Conservation (phyloP, 2,113 vertebrate genomes). For the Salvelinus namaycush region DNA sequence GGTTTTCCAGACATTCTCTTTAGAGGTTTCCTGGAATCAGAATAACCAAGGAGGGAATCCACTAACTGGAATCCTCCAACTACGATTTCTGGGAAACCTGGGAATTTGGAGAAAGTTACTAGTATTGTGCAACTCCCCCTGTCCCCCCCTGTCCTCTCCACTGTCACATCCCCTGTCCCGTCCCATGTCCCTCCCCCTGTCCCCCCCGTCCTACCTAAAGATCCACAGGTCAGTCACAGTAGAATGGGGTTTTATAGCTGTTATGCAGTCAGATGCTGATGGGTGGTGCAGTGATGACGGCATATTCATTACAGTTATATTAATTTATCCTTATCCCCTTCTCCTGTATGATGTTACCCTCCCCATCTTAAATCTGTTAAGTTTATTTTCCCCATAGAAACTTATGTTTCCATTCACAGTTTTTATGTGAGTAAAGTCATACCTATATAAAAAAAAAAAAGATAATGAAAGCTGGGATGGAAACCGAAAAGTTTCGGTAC, state of each 20-base stretch:
- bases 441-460: slow-evolving; percentile 46
- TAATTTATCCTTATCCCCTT: no score
- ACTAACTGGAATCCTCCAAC: background rate
- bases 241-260: slow-evolving; percentile 36
- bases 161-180: no score
- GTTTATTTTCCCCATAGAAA: slow-evolving; percentile 36
- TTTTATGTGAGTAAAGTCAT: no score
- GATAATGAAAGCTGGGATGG: background rate
- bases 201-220: background rate
- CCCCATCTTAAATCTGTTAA: slow-evolving; percentile 35
- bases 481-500: no score
- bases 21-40: no score
- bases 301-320: slow-evolving; percentile 29
- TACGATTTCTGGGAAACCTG: no score
- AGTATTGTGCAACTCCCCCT: no score
- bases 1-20: no score
- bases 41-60: no score
- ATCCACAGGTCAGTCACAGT: slow-evolving; percentile 8
- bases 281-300: slow-evolving; percentile 13
- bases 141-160: no score
- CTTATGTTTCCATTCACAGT: slow-evolving; percentile 53
- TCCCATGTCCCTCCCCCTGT: no score
- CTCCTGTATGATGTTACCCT: background rate
- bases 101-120: no score
- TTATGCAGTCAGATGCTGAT: slow-evolving; percentile 24